Conservation (phyloP, 2,113 vertebrate species). For the Puffinus mauretanicus region DNA sequence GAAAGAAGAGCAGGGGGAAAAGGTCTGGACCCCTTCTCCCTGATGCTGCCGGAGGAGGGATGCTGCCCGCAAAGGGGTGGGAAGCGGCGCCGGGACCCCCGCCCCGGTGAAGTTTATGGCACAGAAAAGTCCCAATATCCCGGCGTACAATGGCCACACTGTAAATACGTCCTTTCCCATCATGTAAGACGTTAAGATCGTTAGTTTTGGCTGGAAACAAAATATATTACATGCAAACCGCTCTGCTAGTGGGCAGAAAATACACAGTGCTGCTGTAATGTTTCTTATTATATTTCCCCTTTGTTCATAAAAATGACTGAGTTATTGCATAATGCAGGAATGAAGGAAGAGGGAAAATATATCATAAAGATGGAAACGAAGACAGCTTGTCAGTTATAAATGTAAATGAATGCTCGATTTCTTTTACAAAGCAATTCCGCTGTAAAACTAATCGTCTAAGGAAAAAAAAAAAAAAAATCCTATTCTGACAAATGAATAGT, state of each 20-base stretch:
- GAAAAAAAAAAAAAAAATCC: background rate
- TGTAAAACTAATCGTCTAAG: background rate
- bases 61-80: background rate
- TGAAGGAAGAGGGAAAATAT: background rate
- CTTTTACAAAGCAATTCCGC: background rate
- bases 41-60: background rate
- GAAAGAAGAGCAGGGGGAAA: background rate
- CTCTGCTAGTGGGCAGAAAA: conserved; percentile 9
- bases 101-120: background rate
- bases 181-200: background rate
- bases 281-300: conserved; percentile 41
- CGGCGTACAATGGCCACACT: background rate
- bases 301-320: conserved; percentile 44
- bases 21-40: too few relatives aligned
- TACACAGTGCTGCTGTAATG: background rate
- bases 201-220: conserved; percentile 42
- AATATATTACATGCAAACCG: background rate
- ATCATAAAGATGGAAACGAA: background rate
- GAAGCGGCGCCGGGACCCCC: background rate
- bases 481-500: background rate
- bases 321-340: conserved; percentile 12
- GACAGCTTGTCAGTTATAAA: background rate
- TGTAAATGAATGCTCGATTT: background rate
- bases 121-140: background rate
- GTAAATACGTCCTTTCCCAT: background rate